Evolutionary conservation across 2,888 invertebrate species (phyloP), one percentile per base, ranked within the genome.

Genomic region (Hybos culiciformis): DNA sequence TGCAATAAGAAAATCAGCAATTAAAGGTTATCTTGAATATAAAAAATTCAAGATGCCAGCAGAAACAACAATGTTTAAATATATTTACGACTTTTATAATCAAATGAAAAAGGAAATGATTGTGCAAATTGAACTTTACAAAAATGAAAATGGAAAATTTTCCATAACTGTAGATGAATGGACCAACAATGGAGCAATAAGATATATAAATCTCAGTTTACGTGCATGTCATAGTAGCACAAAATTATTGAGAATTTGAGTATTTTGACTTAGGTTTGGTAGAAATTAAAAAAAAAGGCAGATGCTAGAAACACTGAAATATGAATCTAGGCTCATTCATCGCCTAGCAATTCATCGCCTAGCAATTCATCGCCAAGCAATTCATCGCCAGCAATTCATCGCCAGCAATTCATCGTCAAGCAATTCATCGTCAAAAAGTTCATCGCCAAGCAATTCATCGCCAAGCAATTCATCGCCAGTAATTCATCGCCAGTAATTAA

Each of bases 1-100:
- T 39, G 31, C 32, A 39, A 31, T 39, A 20, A 39, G 39, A 32
- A 34, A 34, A 19, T 39, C 39, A 32, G 32, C 21, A 39, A 23
- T 39, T 39, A 19, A 39, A 39, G 39, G 32, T 20, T 40, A 40
- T 40, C 31, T 40, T 32, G 39, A 40, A 40, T 32, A 32, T 40
- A 32, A 40, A 31, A 32, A 32, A 14, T 32, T 32, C 19, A 32
- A 39, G 31, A 39, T 39, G 32, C 32, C 39, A 39, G 26, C 32
- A 39, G 21, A 26, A 29, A 18, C 33, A 15, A 26, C 29, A 19
- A 39, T 19, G 12, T 39, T 31, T 31, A 39, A 39, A 32, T 21
- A 39, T 21, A 14, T 39, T 32, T 32, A 40, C 21, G 32, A 40
- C 20, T 40, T 31, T 32, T 40, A 32, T 40, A 39, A 39, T 32